Conservation (phyloP, 2,797 vertebrate species). For the Serranus cabrilla region DNA sequence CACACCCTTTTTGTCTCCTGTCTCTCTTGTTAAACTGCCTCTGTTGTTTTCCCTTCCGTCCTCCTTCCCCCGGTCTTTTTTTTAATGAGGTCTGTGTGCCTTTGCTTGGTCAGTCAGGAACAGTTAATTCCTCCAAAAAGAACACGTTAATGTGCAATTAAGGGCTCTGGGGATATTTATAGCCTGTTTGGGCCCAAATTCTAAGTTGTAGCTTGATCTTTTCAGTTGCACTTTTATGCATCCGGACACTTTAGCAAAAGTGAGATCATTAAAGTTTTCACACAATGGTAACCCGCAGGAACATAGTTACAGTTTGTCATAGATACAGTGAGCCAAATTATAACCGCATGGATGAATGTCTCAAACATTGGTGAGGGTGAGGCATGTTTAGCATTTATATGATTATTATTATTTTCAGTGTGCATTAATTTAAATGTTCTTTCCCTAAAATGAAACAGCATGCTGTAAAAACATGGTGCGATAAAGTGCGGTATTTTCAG, state of each 20-base stretch:
- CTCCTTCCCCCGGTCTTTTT: slow-evolving; percentile 22
- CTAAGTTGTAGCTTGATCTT: slow-evolving; percentile 33
- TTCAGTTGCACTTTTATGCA: background rate
- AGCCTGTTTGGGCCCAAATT: slow-evolving; percentile 51
- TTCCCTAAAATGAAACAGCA: background rate
- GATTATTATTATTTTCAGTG: background rate
- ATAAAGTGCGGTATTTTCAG: background rate
- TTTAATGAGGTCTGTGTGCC: slow-evolving; percentile 75
- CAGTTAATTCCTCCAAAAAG: slow-evolving; percentile 70
- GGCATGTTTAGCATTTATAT: background rate
- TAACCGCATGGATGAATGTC: no score
- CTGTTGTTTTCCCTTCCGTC: slow-evolving; percentile 48
- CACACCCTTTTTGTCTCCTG: slow-evolving; percentile 68
- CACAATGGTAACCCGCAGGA: background rate
- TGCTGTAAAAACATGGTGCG: background rate
- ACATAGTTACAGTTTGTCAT: background rate
- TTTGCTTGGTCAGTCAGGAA: slow-evolving; percentile 69
- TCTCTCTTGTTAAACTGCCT: slow-evolving; percentile 74
- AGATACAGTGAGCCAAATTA: background rate
- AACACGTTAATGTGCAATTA: slow-evolving; percentile 73
- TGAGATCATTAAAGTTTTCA: slow-evolving; percentile 13
- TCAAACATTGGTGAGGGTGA: background rate
- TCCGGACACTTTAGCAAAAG: slow-evolving; percentile 8
- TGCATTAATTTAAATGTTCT: background rate
- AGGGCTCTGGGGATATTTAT: slow-evolving; percentile 61